Evolutionary conservation across 2,888 invertebrate species (phyloP).

Genomic region (Acrobasis repandana): DNA sequence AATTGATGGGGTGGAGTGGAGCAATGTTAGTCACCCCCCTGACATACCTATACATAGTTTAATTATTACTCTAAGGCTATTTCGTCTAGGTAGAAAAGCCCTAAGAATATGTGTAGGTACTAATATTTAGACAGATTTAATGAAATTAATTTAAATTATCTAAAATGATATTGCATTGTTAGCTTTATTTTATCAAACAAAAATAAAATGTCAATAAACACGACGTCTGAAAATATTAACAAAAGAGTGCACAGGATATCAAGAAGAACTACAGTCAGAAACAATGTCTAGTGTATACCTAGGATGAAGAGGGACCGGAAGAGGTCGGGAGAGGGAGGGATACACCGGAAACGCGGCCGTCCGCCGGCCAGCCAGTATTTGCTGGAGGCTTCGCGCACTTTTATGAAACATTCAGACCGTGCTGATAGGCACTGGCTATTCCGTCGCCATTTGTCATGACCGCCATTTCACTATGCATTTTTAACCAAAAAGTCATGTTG

Average conservation of each 20-base stretch:
- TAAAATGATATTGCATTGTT: neutral
- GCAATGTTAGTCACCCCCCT: no score
- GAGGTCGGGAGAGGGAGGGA: constrained; percentile 50
- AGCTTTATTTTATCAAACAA: constrained; percentile 1
- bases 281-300: constrained; percentile 28
- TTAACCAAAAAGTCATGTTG: neutral
- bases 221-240: constrained; percentile 5
- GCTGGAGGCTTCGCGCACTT: constrained; percentile 47
- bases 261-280: constrained; percentile 24
- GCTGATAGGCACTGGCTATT: constrained; percentile 11
- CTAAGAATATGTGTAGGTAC: no score
- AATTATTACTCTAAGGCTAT: no score
- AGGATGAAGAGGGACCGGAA: constrained; percentile 45
- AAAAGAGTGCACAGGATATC: constrained; percentile 17
- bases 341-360: constrained; percentile 61
- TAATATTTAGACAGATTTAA: no score
- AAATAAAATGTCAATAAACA: constrained; percentile 2
- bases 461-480: neutral
- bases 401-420: constrained; percentile 52
- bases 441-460: constrained; percentile 14
- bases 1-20: no score
- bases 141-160: neutral
- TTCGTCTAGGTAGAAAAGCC: no score
- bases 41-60: no score
- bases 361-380: constrained; percentile 49